Percentiles rank a stretch among this genome's conserved stretches.
Evolutionary conservation across 1,140 invertebrate genomes (phyloP).

Genomic region (Palaemon carinicauda): DNA sequence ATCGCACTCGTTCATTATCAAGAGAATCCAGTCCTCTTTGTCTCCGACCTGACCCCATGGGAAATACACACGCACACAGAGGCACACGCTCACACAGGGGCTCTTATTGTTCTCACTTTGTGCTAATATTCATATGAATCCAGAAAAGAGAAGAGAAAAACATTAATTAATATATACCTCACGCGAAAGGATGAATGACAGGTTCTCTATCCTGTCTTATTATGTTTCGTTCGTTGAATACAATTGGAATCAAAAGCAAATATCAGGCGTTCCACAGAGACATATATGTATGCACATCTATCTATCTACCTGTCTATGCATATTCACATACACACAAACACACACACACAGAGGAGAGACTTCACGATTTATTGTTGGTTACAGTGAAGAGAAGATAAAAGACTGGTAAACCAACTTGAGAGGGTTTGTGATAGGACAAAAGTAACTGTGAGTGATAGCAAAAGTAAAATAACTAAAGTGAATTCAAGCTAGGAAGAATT

Average conservation of each 20-base stretch:
- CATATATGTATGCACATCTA: no score
- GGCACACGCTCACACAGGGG: not conserved
- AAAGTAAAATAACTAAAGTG: no score
- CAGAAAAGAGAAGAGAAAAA: no score
- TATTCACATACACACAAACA: constrained; percentile 8
- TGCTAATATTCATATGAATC: not conserved
- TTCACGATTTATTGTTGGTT: no score
- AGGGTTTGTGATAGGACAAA: no score
- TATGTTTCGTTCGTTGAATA: not conserved
- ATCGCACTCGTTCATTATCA: constrained; percentile 37
- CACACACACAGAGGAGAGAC: not conserved
- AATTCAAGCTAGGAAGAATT: no score
- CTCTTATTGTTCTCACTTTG: not conserved
- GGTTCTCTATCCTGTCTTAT: not conserved
- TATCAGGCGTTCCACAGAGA: not conserved
- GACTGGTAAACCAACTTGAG: no score
- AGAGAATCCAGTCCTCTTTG: constrained; percentile 38
- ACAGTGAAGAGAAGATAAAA: no score
- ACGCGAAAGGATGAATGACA: not conserved
- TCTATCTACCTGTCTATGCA: no score
- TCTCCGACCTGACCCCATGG: not conserved
- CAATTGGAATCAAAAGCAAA: no score
- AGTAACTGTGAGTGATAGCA: no score
- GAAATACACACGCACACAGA: constrained; percentile 19
- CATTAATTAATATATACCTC: no score